phyloP scores from a whole-genome alignment of 1,140 invertebrate species.

The Drosophila sp. region DNA sequence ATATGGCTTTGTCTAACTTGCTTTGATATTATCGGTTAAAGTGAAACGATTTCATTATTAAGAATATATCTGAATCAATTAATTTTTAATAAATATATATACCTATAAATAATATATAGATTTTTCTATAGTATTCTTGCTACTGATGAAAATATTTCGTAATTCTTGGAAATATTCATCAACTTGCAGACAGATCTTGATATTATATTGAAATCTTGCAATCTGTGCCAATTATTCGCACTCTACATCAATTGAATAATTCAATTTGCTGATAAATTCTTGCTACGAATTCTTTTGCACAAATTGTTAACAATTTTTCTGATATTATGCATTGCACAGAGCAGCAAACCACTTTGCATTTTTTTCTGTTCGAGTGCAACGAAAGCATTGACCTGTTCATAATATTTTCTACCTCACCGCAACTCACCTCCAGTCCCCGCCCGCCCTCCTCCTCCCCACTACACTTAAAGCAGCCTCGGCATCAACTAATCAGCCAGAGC shows the following conservation, averaged over 20 bases:
- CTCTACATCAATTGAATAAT: neutral
- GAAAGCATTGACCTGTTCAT: slow-evolving; percentile 21
- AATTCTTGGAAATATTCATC: no score
- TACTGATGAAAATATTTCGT: no score
- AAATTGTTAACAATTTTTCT: slow-evolving; percentile 3
- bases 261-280: neutral
- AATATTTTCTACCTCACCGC: slow-evolving; percentile 11
- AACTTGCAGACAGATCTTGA: no score
- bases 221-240: neutral
- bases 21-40: no score
- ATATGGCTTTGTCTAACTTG: no score
- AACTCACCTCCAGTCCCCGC: neutral
- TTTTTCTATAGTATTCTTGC: neutral
- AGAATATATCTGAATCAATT: no score
- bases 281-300: neutral
- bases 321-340: slow-evolving; percentile 11
- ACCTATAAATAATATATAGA: neutral
- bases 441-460: neutral
- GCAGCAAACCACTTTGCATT: slow-evolving; percentile 30
- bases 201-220: neutral
- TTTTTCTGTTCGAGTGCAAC: slow-evolving; percentile 16
- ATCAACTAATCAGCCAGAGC: slow-evolving; percentile 80
- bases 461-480: slow-evolving; percentile 33
- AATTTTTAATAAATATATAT: no score
- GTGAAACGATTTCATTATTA: no score